A percentile compares a stretch with the other conserved stretches of the same genome.
phyloP scores from a whole-genome alignment of 1,140 invertebrate genomes.

The Nasonia giraulti region DNA sequence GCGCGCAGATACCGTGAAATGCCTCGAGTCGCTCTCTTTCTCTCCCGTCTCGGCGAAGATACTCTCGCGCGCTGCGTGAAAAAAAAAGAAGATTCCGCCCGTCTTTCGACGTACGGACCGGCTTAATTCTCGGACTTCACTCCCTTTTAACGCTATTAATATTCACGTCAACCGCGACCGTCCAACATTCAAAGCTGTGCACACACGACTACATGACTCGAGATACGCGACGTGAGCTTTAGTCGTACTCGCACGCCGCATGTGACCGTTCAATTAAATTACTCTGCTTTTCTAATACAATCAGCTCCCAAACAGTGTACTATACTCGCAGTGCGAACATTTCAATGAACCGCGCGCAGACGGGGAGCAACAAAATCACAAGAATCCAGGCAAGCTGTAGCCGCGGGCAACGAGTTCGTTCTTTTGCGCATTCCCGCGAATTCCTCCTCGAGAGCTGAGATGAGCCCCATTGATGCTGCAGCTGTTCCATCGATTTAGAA shows the following conservation, averaged over 20 bases:
- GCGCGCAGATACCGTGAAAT: constrained; percentile 55
- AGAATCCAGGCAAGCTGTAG: not conserved
- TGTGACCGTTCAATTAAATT: not conserved
- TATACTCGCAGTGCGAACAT: not conserved
- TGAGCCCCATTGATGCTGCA: constrained; percentile 39
- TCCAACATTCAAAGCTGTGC: not conserved
- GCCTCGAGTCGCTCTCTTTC: constrained; percentile 41
- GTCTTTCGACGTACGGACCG: constrained; percentile 48
- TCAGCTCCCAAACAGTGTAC: no score
- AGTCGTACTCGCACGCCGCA: constrained; percentile 45
- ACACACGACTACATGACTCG: not conserved
- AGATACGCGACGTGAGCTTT: constrained; percentile 31
- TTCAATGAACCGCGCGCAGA: constrained; percentile 7
- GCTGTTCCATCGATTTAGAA: constrained; percentile 66
- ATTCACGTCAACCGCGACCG: constrained; percentile 31
- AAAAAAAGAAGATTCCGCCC: constrained; percentile 40
- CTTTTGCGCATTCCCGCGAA: not conserved
- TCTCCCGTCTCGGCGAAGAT: not conserved
- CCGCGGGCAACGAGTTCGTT: constrained; percentile 1
- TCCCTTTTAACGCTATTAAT: constrained; percentile 43
- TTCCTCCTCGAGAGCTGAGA: not conserved
- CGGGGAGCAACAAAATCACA: constrained; percentile 20
- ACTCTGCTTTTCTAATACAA: not conserved
- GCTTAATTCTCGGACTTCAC: constrained; percentile 49
- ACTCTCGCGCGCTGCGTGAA: constrained; percentile 38